Evolutionary conservation across 2,797 vertebrate genomes (phyloP).

Genomic region (Smutsia temminckii): DNA sequence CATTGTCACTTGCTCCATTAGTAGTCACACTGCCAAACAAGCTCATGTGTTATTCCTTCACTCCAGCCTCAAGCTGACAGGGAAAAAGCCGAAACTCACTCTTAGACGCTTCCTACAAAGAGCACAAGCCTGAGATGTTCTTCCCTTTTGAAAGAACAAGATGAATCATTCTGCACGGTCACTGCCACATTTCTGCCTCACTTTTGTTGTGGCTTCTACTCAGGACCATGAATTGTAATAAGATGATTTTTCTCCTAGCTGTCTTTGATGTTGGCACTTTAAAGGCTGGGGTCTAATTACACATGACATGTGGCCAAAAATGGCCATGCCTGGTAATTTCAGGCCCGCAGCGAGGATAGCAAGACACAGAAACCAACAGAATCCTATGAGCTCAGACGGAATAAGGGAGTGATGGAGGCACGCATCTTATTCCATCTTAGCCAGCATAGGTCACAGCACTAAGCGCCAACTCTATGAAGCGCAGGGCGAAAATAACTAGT

Average conservation of each 20-base stretch:
- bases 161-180: not conserved
- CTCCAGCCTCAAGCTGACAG: constrained; percentile 36
- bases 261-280: constrained; percentile 60
- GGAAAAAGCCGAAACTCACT: constrained; percentile 53
- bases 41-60: constrained; percentile 28
- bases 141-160: not conserved
- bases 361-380: constrained; percentile 27
- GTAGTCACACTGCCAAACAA: not conserved
- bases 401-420: fast-evolving
- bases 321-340: constrained; percentile 53
- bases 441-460: not conserved
- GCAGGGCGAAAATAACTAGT: fast-evolving
- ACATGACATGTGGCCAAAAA: constrained; percentile 56
- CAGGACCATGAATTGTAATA: constrained; percentile 61
- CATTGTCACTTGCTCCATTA: not conserved
- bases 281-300: constrained; percentile 62
- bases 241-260: constrained; percentile 54
- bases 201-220: not conserved
- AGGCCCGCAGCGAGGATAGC: not conserved
- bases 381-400: not conserved
- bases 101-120: constrained; percentile 41
- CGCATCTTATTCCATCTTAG: not conserved
- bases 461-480: fast-evolving
- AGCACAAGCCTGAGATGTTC: not conserved
- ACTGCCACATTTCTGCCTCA: not conserved